Base-by-base conservation (phyloP, 2,113 vertebrate species). In the Etheostoma spectabile region DNA sequence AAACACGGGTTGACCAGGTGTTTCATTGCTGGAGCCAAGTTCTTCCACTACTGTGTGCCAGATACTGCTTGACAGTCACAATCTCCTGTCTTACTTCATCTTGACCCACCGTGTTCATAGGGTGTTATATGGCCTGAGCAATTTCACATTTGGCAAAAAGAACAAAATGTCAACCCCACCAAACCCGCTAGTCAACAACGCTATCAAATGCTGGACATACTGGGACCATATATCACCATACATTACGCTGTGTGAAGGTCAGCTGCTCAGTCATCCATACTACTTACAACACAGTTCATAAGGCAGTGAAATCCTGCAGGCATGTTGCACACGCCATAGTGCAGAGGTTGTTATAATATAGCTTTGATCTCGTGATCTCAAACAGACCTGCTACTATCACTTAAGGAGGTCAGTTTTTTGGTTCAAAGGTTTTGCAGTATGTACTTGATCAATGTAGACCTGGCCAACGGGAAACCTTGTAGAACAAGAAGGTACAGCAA, bases 241-340 rank as follows among this genome's bases (percentile, higher is more conserved):
- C 53, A 51, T 48, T 83, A 53, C 8, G 15, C 33, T 21, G 19
- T 27, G 27, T 38, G 55, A 83, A 83, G 68, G 53, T 78, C 81
- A 78, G 24, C 68, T 38, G 35, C 74, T 68, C 35, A 56, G 55
- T 61, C 8, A 1, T 53, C 60, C 33, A 52, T 19, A 42, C n/a
- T 42, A 53, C n/a, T 63, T 53, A 38, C 5, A 18, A 42, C 49
- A 42, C 5, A 6, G 15, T 42, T n/a, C 59, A 52, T 27, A 52
- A 33, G 16, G 24, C 72, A 21, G 6, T 21, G 48, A 63, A 52
- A 53, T 48, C 42, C 71, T 38, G 59, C 48, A 74, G 48, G 33
- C n/a, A 64, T 74, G 49, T 21, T 45, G 14, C 14, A 22, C 18
- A 38, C 18, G 57, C 19, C 8, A 19, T 3, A 21, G 33, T 63